Percentiles rank a stretch among this genome's conserved stretches.
Evolutionary conservation across 2,797 vertebrate genomes (phyloP).

Genomic region (Molothrus ater): DNA sequence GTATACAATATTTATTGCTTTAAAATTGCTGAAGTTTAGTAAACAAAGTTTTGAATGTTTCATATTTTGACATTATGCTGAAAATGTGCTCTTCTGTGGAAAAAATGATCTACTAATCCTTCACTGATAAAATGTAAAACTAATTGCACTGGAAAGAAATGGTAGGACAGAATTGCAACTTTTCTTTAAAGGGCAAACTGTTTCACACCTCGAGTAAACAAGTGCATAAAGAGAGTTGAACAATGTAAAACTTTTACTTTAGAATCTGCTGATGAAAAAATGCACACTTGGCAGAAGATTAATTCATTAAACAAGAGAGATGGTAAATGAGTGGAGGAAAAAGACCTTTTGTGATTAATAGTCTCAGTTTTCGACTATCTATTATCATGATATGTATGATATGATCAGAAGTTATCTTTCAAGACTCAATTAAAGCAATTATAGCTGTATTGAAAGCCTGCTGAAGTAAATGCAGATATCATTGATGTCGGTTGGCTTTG

Average conservation of each 20-base stretch:
- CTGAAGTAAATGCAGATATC: not conserved
- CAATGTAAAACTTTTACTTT: not conserved
- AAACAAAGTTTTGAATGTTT: not conserved
- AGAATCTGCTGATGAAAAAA: not conserved
- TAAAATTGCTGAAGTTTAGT: not conserved
- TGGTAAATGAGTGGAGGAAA: not conserved
- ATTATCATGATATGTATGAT: not conserved
- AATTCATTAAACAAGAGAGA: not conserved
- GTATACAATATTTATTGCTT: not conserved
- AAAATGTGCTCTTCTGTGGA: not conserved
- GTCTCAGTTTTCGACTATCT: constrained; percentile 7
- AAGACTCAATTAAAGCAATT: constrained; percentile 38
- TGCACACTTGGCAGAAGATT: not conserved
- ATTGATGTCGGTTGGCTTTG: not conserved
- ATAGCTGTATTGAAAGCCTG: not conserved
- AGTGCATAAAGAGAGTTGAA: not conserved
- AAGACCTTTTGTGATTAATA: not conserved
- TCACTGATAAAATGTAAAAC: not conserved
- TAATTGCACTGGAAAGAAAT: not conserved
- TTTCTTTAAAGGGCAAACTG: not conserved
- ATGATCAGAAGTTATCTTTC: not conserved
- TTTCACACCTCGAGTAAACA: not conserved
- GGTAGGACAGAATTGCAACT: not conserved
- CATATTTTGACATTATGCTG: not conserved
- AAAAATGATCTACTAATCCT: not conserved